Conservation (phyloP, 2,797 vertebrate genomes). For the Anolis apletophallus region DNA sequence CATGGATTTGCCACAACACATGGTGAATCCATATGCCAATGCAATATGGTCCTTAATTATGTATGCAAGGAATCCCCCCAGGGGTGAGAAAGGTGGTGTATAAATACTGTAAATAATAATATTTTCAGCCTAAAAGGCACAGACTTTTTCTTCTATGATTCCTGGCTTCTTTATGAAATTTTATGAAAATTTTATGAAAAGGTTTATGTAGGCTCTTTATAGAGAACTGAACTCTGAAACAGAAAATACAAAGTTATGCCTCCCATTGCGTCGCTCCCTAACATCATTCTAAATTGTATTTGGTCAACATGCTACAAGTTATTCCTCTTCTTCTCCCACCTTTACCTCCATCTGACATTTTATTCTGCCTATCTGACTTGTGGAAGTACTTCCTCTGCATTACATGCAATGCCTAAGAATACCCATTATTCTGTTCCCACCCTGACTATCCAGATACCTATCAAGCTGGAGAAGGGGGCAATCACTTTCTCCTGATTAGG, state of each 20-base stretch:
- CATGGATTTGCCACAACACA: too few relatives aligned
- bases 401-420: neutral
- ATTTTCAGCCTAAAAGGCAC: too few relatives aligned
- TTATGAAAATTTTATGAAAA: neutral
- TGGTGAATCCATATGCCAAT: too few relatives aligned
- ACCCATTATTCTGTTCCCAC: neutral
- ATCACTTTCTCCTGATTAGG: neutral
- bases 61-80: too few relatives aligned
- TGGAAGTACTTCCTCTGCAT: neutral
- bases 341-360: neutral
- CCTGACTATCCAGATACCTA: neutral
- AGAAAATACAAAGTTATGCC: neutral
- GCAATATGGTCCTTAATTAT: too few relatives aligned
- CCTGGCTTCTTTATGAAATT: too few relatives aligned
- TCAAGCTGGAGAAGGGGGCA: neutral
- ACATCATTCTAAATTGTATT: neutral
- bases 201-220: neutral
- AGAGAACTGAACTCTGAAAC: neutral
- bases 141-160: too few relatives aligned
- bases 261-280: neutral
- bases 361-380: neutral
- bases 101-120: too few relatives aligned
- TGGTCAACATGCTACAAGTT: neutral
- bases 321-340: too few relatives aligned
- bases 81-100: too few relatives aligned